Evolutionary conservation across 2,888 invertebrate genomes (phyloP).

Genomic region (Leistus spinibarbis): DNA sequence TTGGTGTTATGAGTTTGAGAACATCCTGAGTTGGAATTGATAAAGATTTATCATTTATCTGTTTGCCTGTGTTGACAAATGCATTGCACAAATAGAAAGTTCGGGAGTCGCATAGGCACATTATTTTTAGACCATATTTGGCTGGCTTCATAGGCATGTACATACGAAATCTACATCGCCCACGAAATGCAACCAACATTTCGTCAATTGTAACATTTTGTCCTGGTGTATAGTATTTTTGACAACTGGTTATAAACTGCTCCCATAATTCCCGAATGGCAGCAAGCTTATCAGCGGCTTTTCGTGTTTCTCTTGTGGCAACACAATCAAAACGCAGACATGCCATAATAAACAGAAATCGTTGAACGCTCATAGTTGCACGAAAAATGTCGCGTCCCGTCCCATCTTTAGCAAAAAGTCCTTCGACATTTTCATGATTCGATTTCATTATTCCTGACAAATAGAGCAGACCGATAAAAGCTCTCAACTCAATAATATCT

Average conservation of each 20-base stretch:
- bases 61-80: constrained; percentile 14
- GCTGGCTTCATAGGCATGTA: constrained; percentile 6
- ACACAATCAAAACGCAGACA: constrained; percentile 21
- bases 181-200: constrained; percentile 10
- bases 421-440: too few species aligned
- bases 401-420: too few species aligned
- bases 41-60: too few species aligned
- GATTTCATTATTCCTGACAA: too few species aligned
- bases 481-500: too few species aligned
- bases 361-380: constrained; percentile 2
- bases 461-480: too few species aligned
- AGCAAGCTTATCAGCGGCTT: too few species aligned
- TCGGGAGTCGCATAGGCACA: not conserved
- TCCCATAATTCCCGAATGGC: constrained; percentile 5
- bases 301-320: not conserved
- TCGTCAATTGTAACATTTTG: constrained; percentile 22
- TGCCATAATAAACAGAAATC: constrained; percentile 10
- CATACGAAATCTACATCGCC: constrained; percentile 6
- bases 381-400: not conserved
- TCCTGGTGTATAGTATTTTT: constrained; percentile 16
- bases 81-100: constrained; percentile 9
- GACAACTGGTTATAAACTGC: constrained; percentile 11
- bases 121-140: constrained; percentile 14
- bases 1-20: constrained; percentile 36
- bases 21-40: too few species aligned